Base-by-base conservation (phyloP, 2,797 vertebrate species). In the Helicolenus hilgendorfi region DNA sequence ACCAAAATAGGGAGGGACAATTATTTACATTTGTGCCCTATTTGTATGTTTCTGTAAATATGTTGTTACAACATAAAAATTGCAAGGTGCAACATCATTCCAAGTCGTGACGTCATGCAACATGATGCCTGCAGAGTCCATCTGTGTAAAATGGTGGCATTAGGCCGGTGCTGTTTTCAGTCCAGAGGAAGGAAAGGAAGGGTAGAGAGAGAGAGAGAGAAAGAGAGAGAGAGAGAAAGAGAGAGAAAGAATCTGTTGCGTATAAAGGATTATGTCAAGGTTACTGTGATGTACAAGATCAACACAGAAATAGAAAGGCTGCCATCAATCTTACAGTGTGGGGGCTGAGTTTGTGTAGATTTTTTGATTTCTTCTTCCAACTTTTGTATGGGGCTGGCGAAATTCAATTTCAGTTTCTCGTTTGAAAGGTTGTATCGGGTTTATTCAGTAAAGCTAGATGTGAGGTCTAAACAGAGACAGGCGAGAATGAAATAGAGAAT, bases 131-230 rank as follows among this genome's bases (percentile, higher is more conserved):
- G 81, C 84, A 71, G 92, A 85, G 84, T 75, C 86, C 90, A 90
- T 95, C 90, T 94, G 93, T 92, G 88, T 81, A 77, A 79, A 85
- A 73, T 78, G 77, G 63, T 87, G 80, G 86, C 81, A 80, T 79
- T 69, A 65, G 77, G 53, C 72, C 53, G 24, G 35, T 79, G 84
- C 36, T 85, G 73, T 81, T 85, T 77, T 74, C 26, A 31, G 49
- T 59, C 75, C 58, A 49, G 38, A 79, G 56, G 67, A 76, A 73
- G 58, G 24, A 59, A 56, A 60, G 33, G 14, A 58, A 7, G 11
- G 45, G 73, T 5, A 68, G 7, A 22, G 55, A 72, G 55, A 65
- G 26, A 36, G 49, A 59, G 3, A 38, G 41, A 60, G n/a, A 31
- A 31, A 69, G 35, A 68, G 60, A 67, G 31, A 29, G 26, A 38